Evolutionary conservation across 2,797 vertebrate species (phyloP).

Genomic region (Coracias cyanogaster): DNA sequence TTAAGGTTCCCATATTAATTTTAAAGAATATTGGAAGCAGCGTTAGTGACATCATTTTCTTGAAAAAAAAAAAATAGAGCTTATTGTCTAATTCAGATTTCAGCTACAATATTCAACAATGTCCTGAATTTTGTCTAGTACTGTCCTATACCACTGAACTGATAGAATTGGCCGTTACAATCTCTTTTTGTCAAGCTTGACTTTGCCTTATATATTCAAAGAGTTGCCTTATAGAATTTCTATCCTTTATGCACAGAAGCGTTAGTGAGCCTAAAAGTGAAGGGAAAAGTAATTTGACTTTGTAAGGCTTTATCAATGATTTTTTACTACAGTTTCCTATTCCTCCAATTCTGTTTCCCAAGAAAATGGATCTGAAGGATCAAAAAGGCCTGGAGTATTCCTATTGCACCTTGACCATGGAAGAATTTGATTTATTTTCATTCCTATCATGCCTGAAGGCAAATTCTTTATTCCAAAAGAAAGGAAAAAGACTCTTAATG

Average conservation of each 20-base stretch:
- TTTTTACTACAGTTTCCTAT: neutral
- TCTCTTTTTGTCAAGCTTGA: neutral
- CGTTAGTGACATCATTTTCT: neutral
- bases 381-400: neutral
- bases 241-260: neutral
- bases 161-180: neutral
- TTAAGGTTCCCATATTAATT: neutral
- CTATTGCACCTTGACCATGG: neutral
- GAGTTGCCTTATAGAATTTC: neutral
- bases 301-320: neutral
- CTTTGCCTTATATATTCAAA: neutral
- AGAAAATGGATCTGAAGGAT: neutral
- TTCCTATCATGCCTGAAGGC: neutral
- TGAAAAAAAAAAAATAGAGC: neutral
- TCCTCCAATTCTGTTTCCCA: neutral
- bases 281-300: neutral
- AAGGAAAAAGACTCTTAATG: neutral
- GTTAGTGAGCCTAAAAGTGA: neutral
- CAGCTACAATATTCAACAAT: neutral
- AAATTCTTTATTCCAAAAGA: neutral
- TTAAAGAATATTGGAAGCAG: neutral
- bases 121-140: neutral
- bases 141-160: neutral
- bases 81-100: neutral
- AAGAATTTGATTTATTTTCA: neutral